Base-by-base conservation (phyloP, 2,888 invertebrate genomes). In the Eilema griseolum region DNA sequence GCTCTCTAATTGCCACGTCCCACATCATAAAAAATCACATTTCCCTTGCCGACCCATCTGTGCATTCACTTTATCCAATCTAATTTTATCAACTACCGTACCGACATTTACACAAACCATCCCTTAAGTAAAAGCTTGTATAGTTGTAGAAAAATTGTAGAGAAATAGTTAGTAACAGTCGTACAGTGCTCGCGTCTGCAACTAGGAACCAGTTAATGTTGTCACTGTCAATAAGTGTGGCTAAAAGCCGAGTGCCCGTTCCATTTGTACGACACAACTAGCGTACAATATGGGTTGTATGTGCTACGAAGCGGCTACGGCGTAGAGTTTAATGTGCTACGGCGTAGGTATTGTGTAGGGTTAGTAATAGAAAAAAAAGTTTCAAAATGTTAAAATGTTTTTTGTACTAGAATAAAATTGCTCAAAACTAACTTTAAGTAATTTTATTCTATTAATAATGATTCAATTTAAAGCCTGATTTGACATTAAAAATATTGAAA, bases 181-280 rank as follows among this genome's bases (percentile, higher is more conserved):
- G 57, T 59, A 52, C n/a, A 59, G 57, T 59, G 12, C 24, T 24
- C 57, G 57, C 14, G n/a, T 24, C 31, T 61, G 61, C n/a, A 28
- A 7, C 31, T 11, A 1, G 31, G 28, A 31, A 31, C 28, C 61
- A 31, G 61, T 31, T 61, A 59, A 59, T 23, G 61, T 61, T 28
- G 61, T 61, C 61, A 31, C 61, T 28, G 61, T 59, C 26, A 61
- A 61, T 61, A 61, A 61, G 10, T 61, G 20, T 10, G n/a, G 31
- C 26, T 61, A 61, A 61, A 60, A 60, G 60, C 28, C 28, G 23
- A n/a, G 26, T 24, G 28, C 16, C 60, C 60, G 20, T 60, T 11
- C 26, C 60, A 28, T 60, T 60, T 16, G 24, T 3, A 16, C 41
- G 41, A 41, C 41, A 41, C 41, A 41, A 41, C 41, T 41, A 46